These are phyloP conservation scores for Corythornis madagascariensis DNA, from an alignment of 2,113 vertebrate species.

Conservation along the genomic window DNA sequence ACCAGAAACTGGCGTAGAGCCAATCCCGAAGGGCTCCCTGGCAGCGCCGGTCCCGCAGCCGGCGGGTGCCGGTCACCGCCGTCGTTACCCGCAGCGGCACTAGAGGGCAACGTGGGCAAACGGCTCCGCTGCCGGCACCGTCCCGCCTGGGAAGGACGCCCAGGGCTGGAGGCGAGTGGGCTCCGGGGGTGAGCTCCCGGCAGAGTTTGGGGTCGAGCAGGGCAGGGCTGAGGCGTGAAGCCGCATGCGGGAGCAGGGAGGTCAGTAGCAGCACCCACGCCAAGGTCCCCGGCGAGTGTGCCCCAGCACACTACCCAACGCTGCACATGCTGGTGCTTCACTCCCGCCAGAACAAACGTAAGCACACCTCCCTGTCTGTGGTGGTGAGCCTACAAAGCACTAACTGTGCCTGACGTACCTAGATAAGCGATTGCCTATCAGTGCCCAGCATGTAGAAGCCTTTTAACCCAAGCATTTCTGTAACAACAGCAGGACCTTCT, in stretches of 20 bases:
- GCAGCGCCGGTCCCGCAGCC: rapidly evolving
- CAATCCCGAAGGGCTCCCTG: background rate
- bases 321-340: rapidly evolving
- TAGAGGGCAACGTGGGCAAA: constrained; percentile 57
- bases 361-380: background rate
- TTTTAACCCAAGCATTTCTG: background rate
- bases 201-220: background rate
- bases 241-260: background rate
- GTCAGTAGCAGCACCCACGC: background rate
- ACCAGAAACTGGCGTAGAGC: background rate
- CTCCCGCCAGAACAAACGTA: background rate
- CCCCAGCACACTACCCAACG: rapidly evolving
- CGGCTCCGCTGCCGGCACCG: background rate
- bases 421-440: background rate
- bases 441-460: background rate
- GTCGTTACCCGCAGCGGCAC: constrained; percentile 1
- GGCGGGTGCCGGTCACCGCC: background rate
- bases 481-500: background rate
- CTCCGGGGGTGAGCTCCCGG: background rate
- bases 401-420: background rate
- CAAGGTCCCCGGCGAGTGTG: background rate
- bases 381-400: background rate
- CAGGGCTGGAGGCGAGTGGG: background rate
- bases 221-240: background rate
- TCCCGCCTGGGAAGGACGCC: background rate